Evolutionary conservation across 2,113 vertebrate species (phyloP), one percentile per base, ranked within the genome.

Genomic region (Microcebus ravelobensis): DNA sequence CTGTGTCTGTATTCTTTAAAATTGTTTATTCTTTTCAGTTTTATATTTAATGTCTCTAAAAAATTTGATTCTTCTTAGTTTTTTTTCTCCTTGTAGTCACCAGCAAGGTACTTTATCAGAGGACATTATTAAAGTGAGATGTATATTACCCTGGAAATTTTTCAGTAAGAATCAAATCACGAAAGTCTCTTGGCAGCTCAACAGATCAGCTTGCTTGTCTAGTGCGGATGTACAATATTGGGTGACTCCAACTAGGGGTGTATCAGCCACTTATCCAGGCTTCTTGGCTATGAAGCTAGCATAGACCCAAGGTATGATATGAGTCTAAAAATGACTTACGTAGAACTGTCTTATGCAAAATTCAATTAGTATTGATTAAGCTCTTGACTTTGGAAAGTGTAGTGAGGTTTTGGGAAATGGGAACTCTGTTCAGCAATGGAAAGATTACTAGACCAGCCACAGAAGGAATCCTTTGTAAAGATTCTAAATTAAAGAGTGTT

Each of bases 311-410:
- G 61, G 11, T 29, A 63, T 73, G 31, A 18, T 70, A 92, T 86
- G 39, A 61, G 39, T 88, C 65, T 48, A 48, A 48, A 48, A 48
- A 48, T 48, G 10, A 48, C 48, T 48, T 48, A 48, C 9, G 10
- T 11, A 48, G 95, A 93, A 36, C 67, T 61, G 25, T 5, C 31
- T 63, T 76, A 73, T 93, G 31, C 23, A 92, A 71, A 84, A 25
- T 83, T 94, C 48, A 84, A 74, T 93, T 91, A 68, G 34, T 83
- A 80, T 34, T 86, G 34, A 80, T 93, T 71, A 91, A 87, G 70
- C 17, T 84, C 76, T 95, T 96, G 76, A 85, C 50, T 90, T 95
- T 87, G 42, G 76, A 39, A 94, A 48, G 31, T 31, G 12, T 15
- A 45, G 36, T 90, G 52, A 77, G 31, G 20, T 84, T 93, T 65